A percentile compares a stretch with the other conserved stretches of the same genome.
Conservation (phyloP, 2,888 invertebrate genomes). For the Drepana falcataria region DNA sequence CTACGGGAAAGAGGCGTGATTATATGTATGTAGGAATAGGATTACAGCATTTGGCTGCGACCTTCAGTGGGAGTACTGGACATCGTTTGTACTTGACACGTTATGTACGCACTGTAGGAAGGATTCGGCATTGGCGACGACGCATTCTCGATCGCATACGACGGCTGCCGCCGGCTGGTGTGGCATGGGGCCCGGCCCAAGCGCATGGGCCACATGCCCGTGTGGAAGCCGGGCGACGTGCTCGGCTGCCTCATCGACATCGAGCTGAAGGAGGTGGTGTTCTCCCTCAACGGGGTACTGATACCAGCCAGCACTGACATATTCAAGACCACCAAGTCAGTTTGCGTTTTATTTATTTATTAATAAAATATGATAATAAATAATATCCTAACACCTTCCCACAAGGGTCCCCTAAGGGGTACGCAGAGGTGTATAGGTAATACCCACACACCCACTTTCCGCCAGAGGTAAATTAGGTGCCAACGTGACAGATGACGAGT, state of each 20-base stretch:
- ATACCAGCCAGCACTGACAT: slow-evolving; percentile 85
- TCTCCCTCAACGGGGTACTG: slow-evolving; percentile 88
- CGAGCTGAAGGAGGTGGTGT: slow-evolving; percentile 83
- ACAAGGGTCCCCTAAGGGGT: too few relatives aligned
- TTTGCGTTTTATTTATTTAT: neutral
- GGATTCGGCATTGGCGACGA: slow-evolving; percentile 98
- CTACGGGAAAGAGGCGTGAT: too few relatives aligned
- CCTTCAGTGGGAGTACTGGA: too few relatives aligned
- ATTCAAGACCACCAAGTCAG: slow-evolving; percentile 86
- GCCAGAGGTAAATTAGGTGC: too few relatives aligned
- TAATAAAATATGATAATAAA: neutral
- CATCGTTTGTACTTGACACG: too few relatives aligned
- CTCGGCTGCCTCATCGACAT: slow-evolving; percentile 92
- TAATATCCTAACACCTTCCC: too few relatives aligned
- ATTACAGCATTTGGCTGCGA: too few relatives aligned
- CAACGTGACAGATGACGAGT: too few relatives aligned
- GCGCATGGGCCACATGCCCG: slow-evolving; percentile 74
- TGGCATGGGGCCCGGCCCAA: slow-evolving; percentile 91
- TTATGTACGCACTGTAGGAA: slow-evolving; percentile 76
- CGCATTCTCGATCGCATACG: slow-evolving; percentile 91
- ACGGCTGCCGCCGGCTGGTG: slow-evolving; percentile 92
- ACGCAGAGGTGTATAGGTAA: too few relatives aligned
- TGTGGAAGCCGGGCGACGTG: slow-evolving; percentile 91
- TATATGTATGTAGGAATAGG: too few relatives aligned
- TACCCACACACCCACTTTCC: too few relatives aligned